phyloP scores from a whole-genome alignment of 2,888 invertebrate genomes.

The Agrotis ipsilon region DNA sequence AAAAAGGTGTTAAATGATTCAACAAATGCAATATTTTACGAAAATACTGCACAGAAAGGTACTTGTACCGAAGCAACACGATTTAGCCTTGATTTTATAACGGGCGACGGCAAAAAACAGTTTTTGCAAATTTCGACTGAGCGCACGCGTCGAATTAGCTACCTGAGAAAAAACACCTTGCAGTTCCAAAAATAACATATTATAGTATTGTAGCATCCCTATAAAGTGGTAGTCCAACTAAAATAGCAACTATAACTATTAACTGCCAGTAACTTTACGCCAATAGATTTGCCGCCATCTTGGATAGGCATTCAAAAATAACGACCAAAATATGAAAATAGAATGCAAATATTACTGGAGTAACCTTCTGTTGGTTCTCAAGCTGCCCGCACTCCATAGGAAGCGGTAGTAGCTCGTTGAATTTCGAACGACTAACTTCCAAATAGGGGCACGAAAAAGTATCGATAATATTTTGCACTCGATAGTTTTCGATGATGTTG shows the following conservation, averaged over 20 bases:
- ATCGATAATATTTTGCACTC: slow-evolving; percentile 43
- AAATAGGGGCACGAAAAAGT: slow-evolving; percentile 67
- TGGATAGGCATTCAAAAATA: slow-evolving; percentile 47
- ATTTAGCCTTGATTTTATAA: slow-evolving; percentile 57
- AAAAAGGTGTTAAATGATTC: slow-evolving; percentile 28
- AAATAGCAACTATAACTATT: slow-evolving; percentile 35
- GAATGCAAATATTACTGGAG: slow-evolving; percentile 48
- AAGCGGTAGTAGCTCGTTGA: slow-evolving; percentile 80
- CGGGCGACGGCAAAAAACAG: slow-evolving; percentile 46
- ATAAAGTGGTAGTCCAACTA: slow-evolving; percentile 12
- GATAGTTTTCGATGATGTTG: neutral
- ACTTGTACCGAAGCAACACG: slow-evolving; percentile 40
- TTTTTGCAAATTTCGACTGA: slow-evolving; percentile 33
- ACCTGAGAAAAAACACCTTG: neutral
- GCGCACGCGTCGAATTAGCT: slow-evolving; percentile 15
- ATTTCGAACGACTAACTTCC: slow-evolving; percentile 72
- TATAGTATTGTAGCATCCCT: neutral
- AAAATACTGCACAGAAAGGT: slow-evolving; percentile 32
- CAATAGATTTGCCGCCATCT: slow-evolving; percentile 39
- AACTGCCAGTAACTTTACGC: slow-evolving; percentile 26
- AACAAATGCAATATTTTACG: slow-evolving; percentile 19
- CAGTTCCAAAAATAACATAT: neutral
- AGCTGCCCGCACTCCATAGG: slow-evolving; percentile 72
- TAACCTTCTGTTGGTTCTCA: slow-evolving; percentile 72
- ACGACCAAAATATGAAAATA: slow-evolving; percentile 54